Evolutionary conservation across 1,140 invertebrate genomes (phyloP), one percentile per base, ranked within the genome.

Genomic region (Scylla paramamosain): DNA sequence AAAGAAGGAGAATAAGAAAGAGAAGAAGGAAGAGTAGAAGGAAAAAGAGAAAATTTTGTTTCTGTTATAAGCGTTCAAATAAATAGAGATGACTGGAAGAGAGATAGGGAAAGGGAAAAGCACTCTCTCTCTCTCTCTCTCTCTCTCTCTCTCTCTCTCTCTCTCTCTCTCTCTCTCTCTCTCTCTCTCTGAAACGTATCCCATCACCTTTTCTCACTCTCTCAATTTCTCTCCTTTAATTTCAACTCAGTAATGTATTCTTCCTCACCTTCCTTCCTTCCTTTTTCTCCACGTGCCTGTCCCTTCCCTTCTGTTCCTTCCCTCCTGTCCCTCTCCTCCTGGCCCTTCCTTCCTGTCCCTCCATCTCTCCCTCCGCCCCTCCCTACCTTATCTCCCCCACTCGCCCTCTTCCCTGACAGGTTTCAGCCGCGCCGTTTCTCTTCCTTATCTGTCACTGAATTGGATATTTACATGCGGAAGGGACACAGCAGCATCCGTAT

Each of bases 391-490:
- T 88, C n/a, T 88, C 86, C 10, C 31, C 31, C n/a, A 0, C 29
- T 32, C 32, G 4, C 16, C 31, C 31, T 20, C 20, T 20, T 88
- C 12, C 84, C 84, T 87, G n/a, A 28, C 84, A 31, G 84, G 25
- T 31, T 31, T 87, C 84, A 28, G 25, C 84, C 20, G 82, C 25
- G 25, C 25, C 84, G 84, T 28, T 87, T 31, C 25, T 87, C 84
- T 87, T 31, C 25, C 82, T 83, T 83, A 83, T 83, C 82, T 83
- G 82, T 83, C 82, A 7, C 20, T 31, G 82, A 83, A 83, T 83
- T 83, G 82, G 82, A 83, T 83, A 83, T 83, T 83, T 83, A 83
- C 82, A 83, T 83, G 25, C 82, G 82, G 25, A 25, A 83, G 29
- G 82, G 82, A 83, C 6, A 7, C 29, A 25, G 4, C 48, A 52